Evolutionary conservation across 2,113 vertebrate species (phyloP), one percentile per base, ranked within the genome.

Genomic region (Plotosus lineatus): DNA sequence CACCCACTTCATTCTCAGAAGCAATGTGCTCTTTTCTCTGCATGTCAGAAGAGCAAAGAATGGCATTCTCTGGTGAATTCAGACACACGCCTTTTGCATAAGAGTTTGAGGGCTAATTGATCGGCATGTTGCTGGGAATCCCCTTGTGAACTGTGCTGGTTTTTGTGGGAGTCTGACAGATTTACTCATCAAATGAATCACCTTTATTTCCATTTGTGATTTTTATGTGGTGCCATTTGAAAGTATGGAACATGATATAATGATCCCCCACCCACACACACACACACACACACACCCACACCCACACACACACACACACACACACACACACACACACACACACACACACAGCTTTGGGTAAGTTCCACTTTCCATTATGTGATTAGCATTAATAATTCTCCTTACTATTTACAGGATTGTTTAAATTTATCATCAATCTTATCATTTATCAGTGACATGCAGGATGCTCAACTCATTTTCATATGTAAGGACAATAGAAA

Each of bases 181-280:
- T 79, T 44, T 14, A 66, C 58, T 82, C 10, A 23, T 26, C 4
- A 68, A 58, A 82, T 82, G 80, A 82, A 77, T 82, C 80, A 82
- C 21, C 61, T 56, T 53, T 76, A 61, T 77, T 82, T 82, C 73
- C 80, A n/a, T 82, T 77, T 53, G 19, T 66, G 26, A 55, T 69
- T 48, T 48, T 48, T 26, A 4, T 46, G 26, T 42, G 0, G 15
- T 69, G 36, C 14, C 4, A 1, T 55, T 48, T 36, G n/a, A n/a
- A n/a, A n/a, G n/a, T n/a, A 76, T 66, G 72, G 79, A 81, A 81
- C 72, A 75, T 61, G 46, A 31, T 40, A 61, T 51, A 53, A 50
- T 69, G 40, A 31, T 50, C 23, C 10, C 31, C 28, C 75, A 28
- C 56, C 15, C 26, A 63, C 60, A 33, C 23, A 9, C 11, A 33